Evolutionary conservation across 2,888 invertebrate species (phyloP).

Genomic region (Rotaria macrura): DNA sequence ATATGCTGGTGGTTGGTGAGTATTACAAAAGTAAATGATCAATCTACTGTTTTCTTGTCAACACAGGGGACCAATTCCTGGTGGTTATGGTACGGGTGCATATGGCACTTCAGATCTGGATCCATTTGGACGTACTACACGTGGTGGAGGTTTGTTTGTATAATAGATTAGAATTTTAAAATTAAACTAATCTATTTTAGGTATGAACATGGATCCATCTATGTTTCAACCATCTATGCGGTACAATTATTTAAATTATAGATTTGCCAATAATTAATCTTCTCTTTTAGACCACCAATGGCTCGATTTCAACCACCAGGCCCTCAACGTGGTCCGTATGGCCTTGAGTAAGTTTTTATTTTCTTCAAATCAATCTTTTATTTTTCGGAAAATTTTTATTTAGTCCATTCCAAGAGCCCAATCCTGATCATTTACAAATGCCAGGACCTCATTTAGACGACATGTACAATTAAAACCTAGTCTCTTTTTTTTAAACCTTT

Average conservation of each 20-base stretch:
- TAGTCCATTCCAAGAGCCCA: slow-evolving; percentile 16
- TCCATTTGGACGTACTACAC: slow-evolving; percentile 10
- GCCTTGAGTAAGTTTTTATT: not conserved
- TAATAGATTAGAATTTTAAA: not conserved
- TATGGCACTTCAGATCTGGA: slow-evolving; percentile 13
- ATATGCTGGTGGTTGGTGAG: not conserved
- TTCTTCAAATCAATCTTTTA: fast-evolving
- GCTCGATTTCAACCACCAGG: not conserved
- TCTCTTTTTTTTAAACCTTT: not conserved
- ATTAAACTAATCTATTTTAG: not conserved
- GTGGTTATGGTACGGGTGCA: not conserved
- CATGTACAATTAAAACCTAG: not conserved
- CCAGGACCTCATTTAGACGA: not conserved
- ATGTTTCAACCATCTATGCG: slow-evolving; percentile 2
- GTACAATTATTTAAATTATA: not conserved
- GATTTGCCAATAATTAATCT: not conserved
- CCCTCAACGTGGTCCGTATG: not conserved
- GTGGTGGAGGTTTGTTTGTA: not conserved
- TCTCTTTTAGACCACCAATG: not conserved
- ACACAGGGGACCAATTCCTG: not conserved
- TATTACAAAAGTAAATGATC: not conserved
- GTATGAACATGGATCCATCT: slow-evolving; percentile 1
- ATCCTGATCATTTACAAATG: slow-evolving; percentile 4
- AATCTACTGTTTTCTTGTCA: not conserved
- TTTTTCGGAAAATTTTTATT: not conserved